phyloP scores from a whole-genome alignment of 1,140 invertebrate species.

The Propsilocerus akamusi region DNA sequence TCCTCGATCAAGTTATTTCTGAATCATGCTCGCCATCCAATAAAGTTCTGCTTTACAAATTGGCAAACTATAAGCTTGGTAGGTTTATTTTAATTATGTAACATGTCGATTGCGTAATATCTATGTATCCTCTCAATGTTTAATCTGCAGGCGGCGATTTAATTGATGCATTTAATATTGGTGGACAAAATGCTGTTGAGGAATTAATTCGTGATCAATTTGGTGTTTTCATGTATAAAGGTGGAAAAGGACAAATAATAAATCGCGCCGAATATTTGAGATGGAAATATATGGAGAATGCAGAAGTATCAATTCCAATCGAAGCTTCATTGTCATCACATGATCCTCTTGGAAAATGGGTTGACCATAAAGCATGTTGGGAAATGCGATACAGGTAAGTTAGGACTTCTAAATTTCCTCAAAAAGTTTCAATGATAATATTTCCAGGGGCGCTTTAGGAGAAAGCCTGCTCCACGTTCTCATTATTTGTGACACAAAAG shows the following conservation, averaged over 20 bases:
- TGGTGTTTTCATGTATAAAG: conserved; percentile 71
- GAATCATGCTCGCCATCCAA: conserved; percentile 64
- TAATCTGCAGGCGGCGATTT: conserved; percentile 48
- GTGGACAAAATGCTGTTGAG: conserved; percentile 63
- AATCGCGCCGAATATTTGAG: conserved; percentile 78
- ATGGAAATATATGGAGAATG: conserved; percentile 81
- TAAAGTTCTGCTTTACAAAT: conserved; percentile 65
- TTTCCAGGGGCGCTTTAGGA: conserved; percentile 71
- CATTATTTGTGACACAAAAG: conserved; percentile 83
- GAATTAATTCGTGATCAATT: conserved; percentile 77
- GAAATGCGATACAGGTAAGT: conserved; percentile 95
- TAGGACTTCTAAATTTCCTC: no score
- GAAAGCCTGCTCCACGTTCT: conserved; percentile 88
- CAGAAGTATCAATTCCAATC: conserved; percentile 63
- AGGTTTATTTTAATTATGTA: conserved; percentile 4
- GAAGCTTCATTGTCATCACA: conserved; percentile 59
- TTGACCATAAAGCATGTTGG: conserved; percentile 88
- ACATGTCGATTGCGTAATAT: background rate
- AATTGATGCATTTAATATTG: conserved; percentile 66
- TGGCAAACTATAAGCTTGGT: conserved; percentile 81
- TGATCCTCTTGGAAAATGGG: conserved; percentile 70
- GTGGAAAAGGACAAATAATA: conserved; percentile 71
- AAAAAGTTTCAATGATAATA: no score
- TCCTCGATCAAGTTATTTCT: conserved; percentile 70
- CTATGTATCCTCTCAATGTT: background rate